Percentiles rank a stretch among this genome's conserved stretches.
Evolutionary conservation across 1,140 invertebrate species (phyloP).

Genomic region (Drosophila sechellia): DNA sequence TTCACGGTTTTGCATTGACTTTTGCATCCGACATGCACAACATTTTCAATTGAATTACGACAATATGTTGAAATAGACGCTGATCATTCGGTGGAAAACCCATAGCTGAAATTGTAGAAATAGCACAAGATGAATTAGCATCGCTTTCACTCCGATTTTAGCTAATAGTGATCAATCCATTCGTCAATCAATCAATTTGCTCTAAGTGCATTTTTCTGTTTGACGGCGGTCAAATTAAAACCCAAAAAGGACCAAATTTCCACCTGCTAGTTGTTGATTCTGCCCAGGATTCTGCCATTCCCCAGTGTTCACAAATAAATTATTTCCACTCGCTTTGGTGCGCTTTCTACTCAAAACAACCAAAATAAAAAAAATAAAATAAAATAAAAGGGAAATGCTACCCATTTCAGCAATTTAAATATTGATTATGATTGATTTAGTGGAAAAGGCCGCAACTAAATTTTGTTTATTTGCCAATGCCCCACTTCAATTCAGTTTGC

Average conservation of each 20-base stretch:
- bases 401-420: constrained; percentile 50
- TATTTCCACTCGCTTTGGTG: constrained; percentile 15
- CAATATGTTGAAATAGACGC: constrained; percentile 21
- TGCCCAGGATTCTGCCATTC: not conserved
- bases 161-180: constrained; percentile 41
- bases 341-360: not conserved
- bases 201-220: constrained; percentile 74
- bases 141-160: constrained; percentile 18
- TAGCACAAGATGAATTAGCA: constrained; percentile 23
- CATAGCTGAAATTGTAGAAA: not conserved
- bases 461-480: constrained; percentile 54
- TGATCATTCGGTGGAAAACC: not conserved
- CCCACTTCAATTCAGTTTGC: constrained; percentile 21
- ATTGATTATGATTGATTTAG: constrained; percentile 79
- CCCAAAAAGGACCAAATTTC: constrained; percentile 1
- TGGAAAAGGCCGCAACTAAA: constrained; percentile 43
- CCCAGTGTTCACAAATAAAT: constrained; percentile 4
- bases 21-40: constrained; percentile 39
- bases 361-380: not conserved
- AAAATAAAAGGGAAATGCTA: not conserved
- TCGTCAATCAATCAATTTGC: constrained; percentile 56
- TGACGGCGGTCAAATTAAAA: constrained; percentile 22
- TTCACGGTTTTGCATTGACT: constrained; percentile 51
- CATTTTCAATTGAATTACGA: constrained; percentile 50
- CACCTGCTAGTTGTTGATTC: constrained; percentile 18